Base-by-base conservation (phyloP, 2,113 vertebrate species). In the Ranitomeya imitator region DNA sequence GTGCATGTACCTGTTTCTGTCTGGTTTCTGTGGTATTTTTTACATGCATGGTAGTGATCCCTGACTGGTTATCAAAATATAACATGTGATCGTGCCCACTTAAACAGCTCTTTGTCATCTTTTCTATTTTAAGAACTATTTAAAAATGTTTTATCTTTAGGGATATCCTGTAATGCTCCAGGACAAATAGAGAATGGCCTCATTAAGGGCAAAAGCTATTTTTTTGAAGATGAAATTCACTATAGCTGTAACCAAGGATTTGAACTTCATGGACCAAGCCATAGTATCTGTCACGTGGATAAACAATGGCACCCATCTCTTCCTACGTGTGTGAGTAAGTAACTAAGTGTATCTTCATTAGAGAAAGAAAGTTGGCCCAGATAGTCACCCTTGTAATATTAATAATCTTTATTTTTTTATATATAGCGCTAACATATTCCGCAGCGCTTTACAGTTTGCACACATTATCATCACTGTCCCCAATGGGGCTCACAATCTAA, bases 171-270 rank as follows among this genome's bases (percentile, higher is more conserved):
- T 79, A 93, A 91, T 6, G 82, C 85, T 0, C 94, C 92, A 0
- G 91, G 92, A 26, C 6, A 19, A 13, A 78, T 93, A 89, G 91
- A 93, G 76, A 90, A 94, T 77, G 94, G 94, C 85, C 90, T 90
- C 16, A 55, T 93, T 73, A 78, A 90, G 12, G 92, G 91, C 80
- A 77, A 90, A 18, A 90, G 90, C 52, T 92, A 92, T 86, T 88
- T 93, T 0, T 90, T 91, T 87, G 92, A 90, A 88, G 91, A 90
- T 88, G 93, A 94, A 57, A 81, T 92, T 85, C 89, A 92, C 59
- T 94, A 94, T 83, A 91, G 86, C 83, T 94, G 93, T 77, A 90
- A 93, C 86, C 85, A 77, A 79, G 93, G 94, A 69, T 94, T 91
- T 90, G 92, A 93, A 86, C 89, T 94, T 0, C 91, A 92, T 21